These are phyloP conservation scores for Uromys caudimaculatus DNA, from an alignment of 2,797 vertebrate genomes.

Conservation along the genomic window DNA sequence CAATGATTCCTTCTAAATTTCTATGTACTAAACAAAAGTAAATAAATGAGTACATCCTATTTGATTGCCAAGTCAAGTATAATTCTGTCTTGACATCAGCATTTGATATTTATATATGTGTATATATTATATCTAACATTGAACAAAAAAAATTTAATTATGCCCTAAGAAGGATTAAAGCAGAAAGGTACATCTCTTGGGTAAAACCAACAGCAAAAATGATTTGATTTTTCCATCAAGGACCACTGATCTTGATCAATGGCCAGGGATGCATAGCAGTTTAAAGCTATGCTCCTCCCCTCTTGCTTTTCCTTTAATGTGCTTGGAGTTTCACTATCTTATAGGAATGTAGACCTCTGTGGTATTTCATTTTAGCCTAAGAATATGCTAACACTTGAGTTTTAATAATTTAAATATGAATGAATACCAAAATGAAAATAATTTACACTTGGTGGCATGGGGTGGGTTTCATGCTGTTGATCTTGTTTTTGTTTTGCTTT, in stretches of 20 bases:
- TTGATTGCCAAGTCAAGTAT: neutral
- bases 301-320: neutral
- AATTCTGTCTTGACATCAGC: neutral
- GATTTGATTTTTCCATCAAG: neutral
- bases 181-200: neutral
- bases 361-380: neutral
- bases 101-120: neutral
- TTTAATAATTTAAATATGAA: neutral
- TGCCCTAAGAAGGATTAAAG: neutral
- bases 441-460: neutral
- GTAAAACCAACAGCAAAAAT: neutral
- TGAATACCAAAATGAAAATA: neutral
- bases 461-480: too few species aligned
- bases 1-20: neutral
- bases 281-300: neutral
- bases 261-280: neutral
- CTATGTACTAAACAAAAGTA: neutral
- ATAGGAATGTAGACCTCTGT: neutral
- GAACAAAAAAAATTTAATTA: neutral
- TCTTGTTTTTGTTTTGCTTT: neutral
- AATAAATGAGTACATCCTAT: neutral
- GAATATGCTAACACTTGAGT: neutral
- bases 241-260: neutral
- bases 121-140: neutral
- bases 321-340: neutral